A percentile compares a stretch with the other conserved stretches of the same genome.
phyloP scores from a whole-genome alignment of 1,140 invertebrate species.

The Babylonia areolata region DNA sequence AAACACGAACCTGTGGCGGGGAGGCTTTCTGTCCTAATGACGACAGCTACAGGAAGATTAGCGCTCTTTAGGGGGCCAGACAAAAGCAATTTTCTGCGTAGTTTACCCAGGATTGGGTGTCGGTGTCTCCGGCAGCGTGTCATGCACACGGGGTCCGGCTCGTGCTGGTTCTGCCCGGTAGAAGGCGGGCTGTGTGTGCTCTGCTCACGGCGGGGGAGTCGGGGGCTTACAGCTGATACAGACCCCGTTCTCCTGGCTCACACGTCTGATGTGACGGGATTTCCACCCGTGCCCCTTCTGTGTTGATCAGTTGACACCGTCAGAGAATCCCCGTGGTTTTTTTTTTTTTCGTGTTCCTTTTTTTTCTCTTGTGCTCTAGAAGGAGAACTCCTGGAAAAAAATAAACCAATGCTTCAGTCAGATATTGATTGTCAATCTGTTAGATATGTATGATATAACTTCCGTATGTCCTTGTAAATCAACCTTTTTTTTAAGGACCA shows the following conservation, averaged over 20 bases:
- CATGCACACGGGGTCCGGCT: background rate
- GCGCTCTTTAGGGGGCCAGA: constrained; percentile 22
- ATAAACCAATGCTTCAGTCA: no score
- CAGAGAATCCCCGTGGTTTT: no score
- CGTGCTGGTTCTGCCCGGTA: no score
- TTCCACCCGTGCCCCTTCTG: background rate
- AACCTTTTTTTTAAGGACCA: no score
- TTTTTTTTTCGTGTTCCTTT: no score
- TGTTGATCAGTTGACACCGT: no score
- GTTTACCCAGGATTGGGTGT: constrained; percentile 26
- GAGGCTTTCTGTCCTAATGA: constrained; percentile 29
- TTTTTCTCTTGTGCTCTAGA: no score
- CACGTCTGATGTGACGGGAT: background rate
- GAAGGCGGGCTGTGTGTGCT: background rate
- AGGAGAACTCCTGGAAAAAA: no score
- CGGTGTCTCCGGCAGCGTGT: background rate
- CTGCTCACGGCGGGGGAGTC: background rate
- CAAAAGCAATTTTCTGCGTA: constrained; percentile 36
- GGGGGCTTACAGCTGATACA: background rate
- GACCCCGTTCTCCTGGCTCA: background rate
- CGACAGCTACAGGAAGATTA: constrained; percentile 34
- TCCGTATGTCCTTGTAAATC: no score
- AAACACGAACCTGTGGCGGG: constrained; percentile 29
- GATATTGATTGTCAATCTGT: no score
- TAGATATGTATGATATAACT: no score